Evolutionary conservation across 2,888 invertebrate species (phyloP).

Genomic region (Ceraclea dissimilis): DNA sequence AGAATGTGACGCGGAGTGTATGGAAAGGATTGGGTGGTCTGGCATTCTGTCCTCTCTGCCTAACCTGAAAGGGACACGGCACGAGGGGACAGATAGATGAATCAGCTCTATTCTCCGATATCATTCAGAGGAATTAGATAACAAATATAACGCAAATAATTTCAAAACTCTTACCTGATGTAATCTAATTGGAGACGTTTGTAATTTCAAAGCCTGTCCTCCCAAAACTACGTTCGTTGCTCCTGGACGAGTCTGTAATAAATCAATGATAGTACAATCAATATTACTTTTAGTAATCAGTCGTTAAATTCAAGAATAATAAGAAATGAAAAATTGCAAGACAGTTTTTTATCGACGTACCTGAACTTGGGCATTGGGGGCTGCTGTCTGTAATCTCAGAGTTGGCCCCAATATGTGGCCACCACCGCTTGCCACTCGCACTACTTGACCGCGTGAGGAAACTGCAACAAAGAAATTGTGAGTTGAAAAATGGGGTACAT

Average conservation of each 20-base stretch:
- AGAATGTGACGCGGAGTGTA: too few species aligned
- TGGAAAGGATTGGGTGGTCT: too few species aligned
- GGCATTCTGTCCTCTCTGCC: too few species aligned
- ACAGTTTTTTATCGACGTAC: neutral
- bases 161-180: conserved; percentile 14
- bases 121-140: too few species aligned
- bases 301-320: neutral
- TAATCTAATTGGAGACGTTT: conserved; percentile 20
- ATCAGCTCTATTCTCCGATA: too few species aligned
- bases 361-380: conserved; percentile 8
- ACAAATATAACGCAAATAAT: too few species aligned
- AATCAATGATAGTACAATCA: too few species aligned
- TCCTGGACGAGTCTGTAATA: conserved; percentile 13
- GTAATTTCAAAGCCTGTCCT: conserved; percentile 21
- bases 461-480: conserved; percentile 8
- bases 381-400: conserved; percentile 19
- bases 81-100: too few species aligned
- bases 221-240: conserved; percentile 21
- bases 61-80: too few species aligned
- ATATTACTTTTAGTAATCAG: neutral
- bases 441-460: conserved; percentile 21
- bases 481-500: neutral
- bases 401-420: conserved; percentile 21
- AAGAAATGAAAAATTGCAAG: neutral
- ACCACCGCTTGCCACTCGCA: conserved; percentile 21